Evolutionary conservation across 2,113 vertebrate genomes (phyloP).

Genomic region (Asarcornis scutulata): DNA sequence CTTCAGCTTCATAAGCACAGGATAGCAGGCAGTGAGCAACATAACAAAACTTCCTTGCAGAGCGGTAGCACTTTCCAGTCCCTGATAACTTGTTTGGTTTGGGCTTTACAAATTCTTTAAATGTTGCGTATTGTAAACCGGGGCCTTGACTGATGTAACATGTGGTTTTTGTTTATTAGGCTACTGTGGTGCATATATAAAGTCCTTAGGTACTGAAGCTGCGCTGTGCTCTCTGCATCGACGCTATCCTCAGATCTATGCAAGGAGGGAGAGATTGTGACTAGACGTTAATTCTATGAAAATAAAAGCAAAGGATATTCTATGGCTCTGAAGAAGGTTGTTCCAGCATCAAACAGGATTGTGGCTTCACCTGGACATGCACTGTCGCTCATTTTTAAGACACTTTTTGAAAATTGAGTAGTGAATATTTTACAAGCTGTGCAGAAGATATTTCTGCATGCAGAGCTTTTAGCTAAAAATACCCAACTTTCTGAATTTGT

Average conservation of each 20-base stretch:
- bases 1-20: no score
- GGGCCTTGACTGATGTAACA: not conserved
- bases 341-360: no score
- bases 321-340: no score
- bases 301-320: constrained; percentile 49
- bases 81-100: not conserved
- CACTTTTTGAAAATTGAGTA: no score
- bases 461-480: constrained; percentile 49
- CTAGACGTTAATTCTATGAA: constrained; percentile 86
- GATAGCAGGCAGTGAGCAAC: not conserved
- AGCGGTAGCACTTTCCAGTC: not conserved
- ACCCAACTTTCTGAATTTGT: not conserved
- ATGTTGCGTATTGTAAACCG: not conserved
- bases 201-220: constrained; percentile 92
- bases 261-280: constrained; percentile 86
- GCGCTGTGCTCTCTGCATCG: constrained; percentile 90
- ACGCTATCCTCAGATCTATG: constrained; percentile 93
- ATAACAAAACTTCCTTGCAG: not conserved
- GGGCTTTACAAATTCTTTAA: not conserved
- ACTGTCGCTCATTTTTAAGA: no score
- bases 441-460: constrained; percentile 79
- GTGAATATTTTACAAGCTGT: no score
- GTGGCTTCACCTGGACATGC: no score
- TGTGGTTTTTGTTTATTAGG: constrained; percentile 75
- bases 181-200: constrained; percentile 97